Evolutionary conservation across 2,113 vertebrate genomes (phyloP), one percentile per base, ranked within the genome.

Genomic region (Stegostoma tigrinum): DNA sequence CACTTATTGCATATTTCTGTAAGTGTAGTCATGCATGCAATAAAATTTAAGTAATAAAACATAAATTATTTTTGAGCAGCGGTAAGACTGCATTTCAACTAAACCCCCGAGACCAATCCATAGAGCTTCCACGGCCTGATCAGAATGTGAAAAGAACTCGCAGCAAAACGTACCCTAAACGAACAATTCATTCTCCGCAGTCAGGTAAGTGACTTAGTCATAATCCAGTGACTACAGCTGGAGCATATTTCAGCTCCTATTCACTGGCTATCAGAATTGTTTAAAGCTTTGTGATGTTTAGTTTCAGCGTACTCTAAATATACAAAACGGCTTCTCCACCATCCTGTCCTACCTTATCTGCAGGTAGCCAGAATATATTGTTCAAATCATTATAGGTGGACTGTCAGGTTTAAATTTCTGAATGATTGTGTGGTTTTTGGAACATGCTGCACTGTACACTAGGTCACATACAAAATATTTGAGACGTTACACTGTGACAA

Each of bases 151-250:
- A 97, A 95, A 98, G 98, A 96, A 98, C 97, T 96, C 97, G 98
- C 96, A 99, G 98, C 96, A 98, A 98, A 97, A 98, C 98, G 0
- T 99, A 98, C 86, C 98, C 98, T 5, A 99, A 98, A 97, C 98
- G 98, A 96, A 96, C 95, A 67, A 70, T 97, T 24, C 97, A 97
- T 66, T 96, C 96, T 1, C 98, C 97, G 45, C 97, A 97, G 7
- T 96, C 96, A 21, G 97, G 98, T 98, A 96, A 97, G 97, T 96
- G 48, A 4, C 0, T 0, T 5, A 30, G 42, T 34, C 21, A 83
- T 83, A 5, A 42, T 83, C 38, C 42, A 91, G 17, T 61, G 34
- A n/a, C 52, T 64, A 64, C 55, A 94, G 15, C 61, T 94, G 34
- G 21, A 21, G 27, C 64, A 70, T 7, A 70, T 15, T 38, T 70